Evolutionary conservation across 2,113 vertebrate genomes (phyloP), one percentile per base, ranked within the genome.

Genomic region (Garra rufa): DNA sequence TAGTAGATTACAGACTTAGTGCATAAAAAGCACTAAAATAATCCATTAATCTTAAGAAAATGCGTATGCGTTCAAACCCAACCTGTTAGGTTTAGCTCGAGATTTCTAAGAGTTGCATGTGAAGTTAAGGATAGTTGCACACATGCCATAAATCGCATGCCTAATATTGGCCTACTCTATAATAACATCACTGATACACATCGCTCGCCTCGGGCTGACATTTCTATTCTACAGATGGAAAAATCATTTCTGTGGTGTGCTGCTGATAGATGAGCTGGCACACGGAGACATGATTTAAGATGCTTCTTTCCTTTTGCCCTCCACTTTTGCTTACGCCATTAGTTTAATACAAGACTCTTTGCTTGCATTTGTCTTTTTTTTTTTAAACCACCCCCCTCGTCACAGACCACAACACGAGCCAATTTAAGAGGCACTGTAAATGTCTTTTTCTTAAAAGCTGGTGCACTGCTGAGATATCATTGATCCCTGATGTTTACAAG

Each of bases 181-280:
- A 89, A 88, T 89, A 89, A 87, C 87, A 82, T 88, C 89, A 87
- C 81, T 83, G 87, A 86, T 86, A 83, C 83, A 88, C 85, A 84
- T 85, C 82, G 30, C 83, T 88, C 74, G 85, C 89, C 85, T 81
- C 52, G 77, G 83, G 85, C 83, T 90, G 88, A 89, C 88, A 89
- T 87, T 88, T 87, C 88, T 88, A 89, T 89, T 89, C 83, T 71
- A 87, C 84, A 88, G 88, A 90, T 85, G 89, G 86, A 84, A 89
- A 89, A 88, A 89, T 88, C 85, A 89, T 87, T 88, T 74, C 85
- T 65, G 85, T 85, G 74, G 85, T 70, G 70, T 83, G 69, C 80
- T 83, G 69, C 78, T 89, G 88, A 90, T 83, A 89, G 83, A 89
- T 85, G 85, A 86, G 83, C 81, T 83, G 85, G 63, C 87, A 88